These are phyloP conservation scores for Heliconius hewitsoni DNA, from an alignment of 1,140 invertebrate species.

Conservation along the genomic window DNA sequence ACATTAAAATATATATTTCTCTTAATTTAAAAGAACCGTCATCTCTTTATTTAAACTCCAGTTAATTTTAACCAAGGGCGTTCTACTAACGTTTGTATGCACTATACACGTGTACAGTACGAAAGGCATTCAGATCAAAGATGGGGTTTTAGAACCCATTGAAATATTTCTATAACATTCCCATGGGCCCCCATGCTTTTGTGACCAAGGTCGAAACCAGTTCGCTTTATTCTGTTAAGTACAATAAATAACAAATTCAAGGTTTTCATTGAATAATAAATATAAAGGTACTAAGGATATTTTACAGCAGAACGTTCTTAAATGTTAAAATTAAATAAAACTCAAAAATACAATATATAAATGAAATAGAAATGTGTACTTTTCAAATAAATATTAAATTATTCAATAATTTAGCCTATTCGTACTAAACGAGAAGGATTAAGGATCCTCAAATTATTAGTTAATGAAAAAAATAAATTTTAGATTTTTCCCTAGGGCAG, in stretches of 20 bases:
- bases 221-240: background rate
- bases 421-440: no score
- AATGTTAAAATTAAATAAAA: no score
- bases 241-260: background rate
- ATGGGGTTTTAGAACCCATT: constrained; percentile 18
- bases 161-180: constrained; percentile 22
- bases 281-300: background rate
- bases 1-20: no score
- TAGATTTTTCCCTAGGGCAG: no score
- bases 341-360: no score
- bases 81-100: background rate
- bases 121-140: background rate
- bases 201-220: constrained; percentile 17
- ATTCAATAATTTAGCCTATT: no score
- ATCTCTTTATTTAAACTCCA: background rate
- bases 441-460: no score
- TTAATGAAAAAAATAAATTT: no score
- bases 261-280: background rate
- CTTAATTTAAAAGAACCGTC: background rate
- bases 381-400: no score
- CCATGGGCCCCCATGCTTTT: constrained; percentile 13
- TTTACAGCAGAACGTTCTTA: background rate
- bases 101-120: background rate
- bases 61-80: constrained; percentile 10
- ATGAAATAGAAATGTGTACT: no score